These are phyloP conservation scores for Pygoscelis antarcticus DNA, from an alignment of 2,113 vertebrate genomes.

Conservation along the genomic window DNA sequence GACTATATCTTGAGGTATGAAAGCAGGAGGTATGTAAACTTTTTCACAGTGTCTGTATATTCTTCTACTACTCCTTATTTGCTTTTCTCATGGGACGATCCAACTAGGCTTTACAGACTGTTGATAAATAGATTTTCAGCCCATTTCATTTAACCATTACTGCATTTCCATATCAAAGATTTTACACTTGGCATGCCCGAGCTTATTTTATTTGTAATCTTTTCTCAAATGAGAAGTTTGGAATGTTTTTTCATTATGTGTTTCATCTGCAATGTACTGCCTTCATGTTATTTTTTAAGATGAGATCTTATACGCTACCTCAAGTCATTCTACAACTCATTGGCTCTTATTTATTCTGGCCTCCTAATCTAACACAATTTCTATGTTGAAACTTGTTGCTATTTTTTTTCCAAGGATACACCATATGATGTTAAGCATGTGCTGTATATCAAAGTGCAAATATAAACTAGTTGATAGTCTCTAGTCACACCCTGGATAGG, in stretches of 20 bases:
- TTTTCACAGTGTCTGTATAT: constrained; percentile 4
- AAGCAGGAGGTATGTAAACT: constrained; percentile 29
- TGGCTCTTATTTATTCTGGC: constrained; percentile 64
- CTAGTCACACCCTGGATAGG: constrained; percentile 63
- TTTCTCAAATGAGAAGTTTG: constrained; percentile 42
- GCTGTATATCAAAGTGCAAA: constrained; percentile 66
- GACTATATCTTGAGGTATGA: neutral
- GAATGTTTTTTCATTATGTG: constrained; percentile 46
- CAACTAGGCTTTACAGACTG: constrained; percentile 39
- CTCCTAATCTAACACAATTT: constrained; percentile 53
- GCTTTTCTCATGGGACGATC: constrained; percentile 59
- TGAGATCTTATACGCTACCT: constrained; percentile 29
- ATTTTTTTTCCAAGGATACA: constrained; percentile 64
- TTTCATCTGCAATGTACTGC: constrained; percentile 43
- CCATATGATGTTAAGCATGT: constrained; percentile 59
- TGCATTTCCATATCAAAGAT: constrained; percentile 67
- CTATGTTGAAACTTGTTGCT: constrained; percentile 70
- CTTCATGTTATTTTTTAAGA: constrained; percentile 55
- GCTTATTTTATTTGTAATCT: constrained; percentile 57
- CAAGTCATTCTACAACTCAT: constrained; percentile 44
- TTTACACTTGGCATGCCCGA: constrained; percentile 28
- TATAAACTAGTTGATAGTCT: constrained; percentile 64
- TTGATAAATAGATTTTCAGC: constrained; percentile 61
- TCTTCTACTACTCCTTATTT: constrained; percentile 52
- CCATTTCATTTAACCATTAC: constrained; percentile 55